phyloP scores from a whole-genome alignment of 2,797 vertebrate genomes.

The Melanotaenia parkinsoni region DNA sequence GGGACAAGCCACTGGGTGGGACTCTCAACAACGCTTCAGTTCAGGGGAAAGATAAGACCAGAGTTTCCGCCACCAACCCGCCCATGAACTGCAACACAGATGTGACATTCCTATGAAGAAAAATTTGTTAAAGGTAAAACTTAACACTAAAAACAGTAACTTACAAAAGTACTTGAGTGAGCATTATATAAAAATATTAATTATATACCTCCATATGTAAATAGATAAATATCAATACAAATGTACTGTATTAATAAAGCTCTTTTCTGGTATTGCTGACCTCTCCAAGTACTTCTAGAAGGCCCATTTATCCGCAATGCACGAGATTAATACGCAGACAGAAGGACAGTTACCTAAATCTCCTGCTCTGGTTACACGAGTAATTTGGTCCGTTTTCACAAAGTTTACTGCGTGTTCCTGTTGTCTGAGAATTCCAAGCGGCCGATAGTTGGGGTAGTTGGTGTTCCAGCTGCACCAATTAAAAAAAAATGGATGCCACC shows the following conservation, averaged over 20 bases:
- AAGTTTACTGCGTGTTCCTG: no score
- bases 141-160: not conserved
- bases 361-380: no score
- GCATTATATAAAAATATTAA: not conserved
- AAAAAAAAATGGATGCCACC: no score
- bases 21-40: slow-evolving; percentile 42
- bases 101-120: not conserved
- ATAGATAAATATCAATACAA: not conserved
- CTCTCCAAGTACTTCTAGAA: not conserved
- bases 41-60: slow-evolving; percentile 63
- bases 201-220: not conserved
- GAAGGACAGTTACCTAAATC: no score
- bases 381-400: no score
- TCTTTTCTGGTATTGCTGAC: no score
- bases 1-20: slow-evolving; percentile 61
- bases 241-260: not conserved
- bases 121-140: not conserved
- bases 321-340: no score
- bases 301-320: no score
- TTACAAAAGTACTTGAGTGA: no score
- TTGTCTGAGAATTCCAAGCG: no score
- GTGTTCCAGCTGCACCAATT: no score
- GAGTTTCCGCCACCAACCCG: slow-evolving; percentile 39
- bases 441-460: no score
- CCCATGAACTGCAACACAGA: not conserved